phyloP scores from a whole-genome alignment of 2,113 vertebrate genomes.

The Microtus ochrogaster region DNA sequence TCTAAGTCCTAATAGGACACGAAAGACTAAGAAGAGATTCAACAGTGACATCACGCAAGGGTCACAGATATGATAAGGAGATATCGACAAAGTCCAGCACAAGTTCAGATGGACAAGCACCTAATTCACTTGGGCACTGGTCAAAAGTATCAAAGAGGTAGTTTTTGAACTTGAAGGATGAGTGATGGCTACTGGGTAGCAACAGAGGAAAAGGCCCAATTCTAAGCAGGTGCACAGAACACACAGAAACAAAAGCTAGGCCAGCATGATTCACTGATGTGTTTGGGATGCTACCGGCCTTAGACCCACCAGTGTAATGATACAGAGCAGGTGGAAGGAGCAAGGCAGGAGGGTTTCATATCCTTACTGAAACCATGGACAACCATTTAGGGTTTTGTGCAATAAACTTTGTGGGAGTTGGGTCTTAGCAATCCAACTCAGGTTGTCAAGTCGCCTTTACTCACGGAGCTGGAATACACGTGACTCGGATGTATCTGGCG shows the following conservation, averaged over 20 bases:
- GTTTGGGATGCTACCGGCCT: background rate
- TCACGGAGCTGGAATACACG: background rate
- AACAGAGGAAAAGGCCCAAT: background rate
- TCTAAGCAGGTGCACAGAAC: background rate
- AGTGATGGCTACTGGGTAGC: background rate
- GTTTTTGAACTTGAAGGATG: background rate
- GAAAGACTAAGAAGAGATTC: background rate
- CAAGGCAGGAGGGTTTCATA: background rate
- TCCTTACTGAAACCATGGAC: background rate
- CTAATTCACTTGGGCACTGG: background rate
- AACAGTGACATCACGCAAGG: background rate
- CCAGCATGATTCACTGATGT: rapidly evolving
- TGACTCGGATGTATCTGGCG: background rate
- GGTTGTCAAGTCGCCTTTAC: background rate
- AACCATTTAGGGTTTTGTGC: background rate
- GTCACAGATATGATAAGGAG: background rate
- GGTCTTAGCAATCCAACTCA: background rate
- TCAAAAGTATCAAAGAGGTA: background rate
- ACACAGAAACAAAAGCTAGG: background rate
- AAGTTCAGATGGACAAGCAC: background rate
- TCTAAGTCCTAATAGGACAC: background rate
- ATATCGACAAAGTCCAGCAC: background rate
- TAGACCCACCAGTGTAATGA: background rate
- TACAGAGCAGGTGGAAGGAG: background rate
- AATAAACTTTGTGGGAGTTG: background rate